Base-by-base conservation (phyloP, 64 coral and sea anemone species). In the Hydrozoanthus tunicans region DNA sequence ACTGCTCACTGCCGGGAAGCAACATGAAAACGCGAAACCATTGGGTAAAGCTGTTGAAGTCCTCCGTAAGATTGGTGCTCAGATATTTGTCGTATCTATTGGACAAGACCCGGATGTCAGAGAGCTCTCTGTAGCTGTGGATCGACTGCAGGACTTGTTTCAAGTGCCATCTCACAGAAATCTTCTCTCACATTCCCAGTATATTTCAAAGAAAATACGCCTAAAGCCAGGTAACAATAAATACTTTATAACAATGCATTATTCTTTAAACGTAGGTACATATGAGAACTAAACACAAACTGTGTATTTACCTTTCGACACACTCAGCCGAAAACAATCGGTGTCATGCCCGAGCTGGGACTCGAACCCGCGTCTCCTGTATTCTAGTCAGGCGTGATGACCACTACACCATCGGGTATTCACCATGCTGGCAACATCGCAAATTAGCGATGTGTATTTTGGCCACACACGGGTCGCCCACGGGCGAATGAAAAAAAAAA, bases 11-110 rank as follows among this genome's bases (percentile, higher is more conserved):
- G 86, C 53, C 20, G 94, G 94, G 51, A 82, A 56, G 43, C 93
- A 91, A 58, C 59, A 58, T 10, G 85, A 59, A 75, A 59, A 59
- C 62, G 77, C 64, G n/a, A 91, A 62, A 53, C 59, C 62, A 54
- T 62, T 95, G 12, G 62, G 77, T n/a, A 75, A 90, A 56, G 65
- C 78, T 2, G 53, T 80, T 5, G 57, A 90, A 9, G 14, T 86
- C 6, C 61, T 96, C 59, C 79, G 60, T 4, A 58, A 58, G 11
- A 26, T 84, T 52, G 91, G 86, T 4, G 91, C 85, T 24, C 92
- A 93, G 84, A 93, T 76, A 6, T 90, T 90, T 85, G 88, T 96
- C 9, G 72, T 96, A 54, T 70, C 91, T 43, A 80, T 93, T 51
- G 94, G 94, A 20, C 82, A 80, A 26, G 53, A 79, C 14, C n/a